Evolutionary conservation across 1,140 invertebrate species (phyloP).

Genomic region (Harlomillsia oculata): DNA sequence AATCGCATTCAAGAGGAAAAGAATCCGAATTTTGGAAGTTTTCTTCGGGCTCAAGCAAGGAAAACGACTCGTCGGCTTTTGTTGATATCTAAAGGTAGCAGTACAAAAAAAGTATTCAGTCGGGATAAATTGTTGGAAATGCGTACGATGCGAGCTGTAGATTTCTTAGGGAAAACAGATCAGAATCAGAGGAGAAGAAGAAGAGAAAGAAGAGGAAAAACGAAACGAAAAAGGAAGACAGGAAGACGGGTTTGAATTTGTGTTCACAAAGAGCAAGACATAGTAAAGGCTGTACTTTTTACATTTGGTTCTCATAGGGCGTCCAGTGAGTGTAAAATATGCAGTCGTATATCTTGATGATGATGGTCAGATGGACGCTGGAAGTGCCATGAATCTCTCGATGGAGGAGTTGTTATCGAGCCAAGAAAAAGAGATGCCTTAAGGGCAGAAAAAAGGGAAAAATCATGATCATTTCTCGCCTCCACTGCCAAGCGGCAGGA

Average conservation of each 20-base stretch:
- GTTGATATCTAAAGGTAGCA: not conserved
- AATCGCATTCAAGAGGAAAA: not conserved
- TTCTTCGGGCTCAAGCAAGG: not conserved
- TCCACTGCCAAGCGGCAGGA: slow-evolving; percentile 20
- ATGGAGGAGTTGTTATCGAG: slow-evolving; percentile 15
- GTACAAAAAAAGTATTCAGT: no score
- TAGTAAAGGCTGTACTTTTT: no score
- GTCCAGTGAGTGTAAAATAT: slow-evolving; percentile 16
- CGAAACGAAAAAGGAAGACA: no score
- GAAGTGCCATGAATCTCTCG: slow-evolving; percentile 16
- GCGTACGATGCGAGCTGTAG: no score
- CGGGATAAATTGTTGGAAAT: no score
- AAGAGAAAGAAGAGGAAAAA: not conserved
- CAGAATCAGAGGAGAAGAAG: not conserved
- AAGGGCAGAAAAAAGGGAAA: slow-evolving; percentile 5
- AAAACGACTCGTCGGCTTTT: no score
- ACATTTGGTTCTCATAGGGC: slow-evolving; percentile 5
- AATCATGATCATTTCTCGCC: slow-evolving; percentile 23
- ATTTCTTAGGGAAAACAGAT: not conserved
- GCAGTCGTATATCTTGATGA: slow-evolving; percentile 14
- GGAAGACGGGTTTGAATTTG: no score
- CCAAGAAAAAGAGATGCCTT: not conserved
- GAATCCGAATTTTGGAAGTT: not conserved
- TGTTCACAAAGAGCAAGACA: no score
- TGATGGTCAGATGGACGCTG: slow-evolving; percentile 12